These are phyloP conservation scores for Tupaia chinensis DNA, from an alignment of 2,113 vertebrate genomes.

Conservation along the genomic window DNA sequence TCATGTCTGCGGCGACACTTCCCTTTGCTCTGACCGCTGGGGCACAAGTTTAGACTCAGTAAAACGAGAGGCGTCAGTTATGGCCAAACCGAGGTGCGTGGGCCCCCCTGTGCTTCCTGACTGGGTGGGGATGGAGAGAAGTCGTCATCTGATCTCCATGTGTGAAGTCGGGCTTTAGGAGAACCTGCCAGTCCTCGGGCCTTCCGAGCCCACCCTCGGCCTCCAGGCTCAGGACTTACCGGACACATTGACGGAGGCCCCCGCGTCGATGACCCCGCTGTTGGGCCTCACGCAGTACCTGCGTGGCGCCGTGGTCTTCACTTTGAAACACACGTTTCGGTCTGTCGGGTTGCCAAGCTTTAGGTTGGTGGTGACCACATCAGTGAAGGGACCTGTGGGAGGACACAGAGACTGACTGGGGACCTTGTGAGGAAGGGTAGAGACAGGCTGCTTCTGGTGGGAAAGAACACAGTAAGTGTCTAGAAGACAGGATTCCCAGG, in stretches of 20 bases:
- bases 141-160: not conserved
- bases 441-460: too few relatives aligned
- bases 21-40: constrained; percentile 19
- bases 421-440: not conserved
- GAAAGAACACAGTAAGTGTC: rapidly evolving
- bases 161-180: not conserved
- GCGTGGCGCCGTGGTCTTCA: constrained; percentile 98
- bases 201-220: not conserved
- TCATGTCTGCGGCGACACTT: not conserved
- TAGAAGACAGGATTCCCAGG: not conserved
- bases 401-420: constrained; percentile 32
- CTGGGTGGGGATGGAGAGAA: not conserved
- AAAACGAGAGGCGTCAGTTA: constrained; percentile 48
- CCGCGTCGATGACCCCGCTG: constrained; percentile 97
- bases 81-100: not conserved
- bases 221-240: constrained; percentile 87
- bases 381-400: constrained; percentile 96
- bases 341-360: constrained; percentile 98
- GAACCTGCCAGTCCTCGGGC: not conserved
- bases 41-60: constrained; percentile 52
- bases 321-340: constrained; percentile 98
- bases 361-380: constrained; percentile 97
- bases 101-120: not conserved
- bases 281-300: constrained; percentile 99
- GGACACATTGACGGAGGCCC: constrained; percentile 97